These are phyloP conservation scores for Etheostoma spectabile DNA, from an alignment of 2,113 vertebrate species.

Conservation along the genomic window DNA sequence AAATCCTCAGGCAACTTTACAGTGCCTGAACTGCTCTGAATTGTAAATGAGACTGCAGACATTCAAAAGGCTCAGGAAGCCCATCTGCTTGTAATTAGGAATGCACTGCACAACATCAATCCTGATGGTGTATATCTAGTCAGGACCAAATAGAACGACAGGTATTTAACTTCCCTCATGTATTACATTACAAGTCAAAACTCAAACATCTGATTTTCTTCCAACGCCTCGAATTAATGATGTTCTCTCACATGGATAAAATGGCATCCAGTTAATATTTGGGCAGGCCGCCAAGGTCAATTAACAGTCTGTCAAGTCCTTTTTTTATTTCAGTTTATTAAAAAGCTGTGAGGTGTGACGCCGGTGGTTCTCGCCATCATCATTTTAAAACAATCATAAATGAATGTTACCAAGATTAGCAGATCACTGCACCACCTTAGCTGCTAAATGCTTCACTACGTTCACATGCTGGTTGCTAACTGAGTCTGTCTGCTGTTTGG, in stretches of 20 bases:
- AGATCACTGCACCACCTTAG: background rate
- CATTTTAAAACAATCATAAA: conserved; percentile 33
- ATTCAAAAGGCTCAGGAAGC: background rate
- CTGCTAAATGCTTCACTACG: background rate
- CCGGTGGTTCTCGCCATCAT: background rate
- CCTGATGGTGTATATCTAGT: conserved; percentile 1
- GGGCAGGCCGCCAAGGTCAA: conserved; percentile 6
- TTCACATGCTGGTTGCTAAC: background rate
- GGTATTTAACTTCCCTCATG: background rate
- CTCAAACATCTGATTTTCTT: background rate
- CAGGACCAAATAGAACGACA: background rate
- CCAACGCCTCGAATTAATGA: background rate
- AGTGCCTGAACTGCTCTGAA: conserved; percentile 10
- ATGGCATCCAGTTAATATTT: conserved; percentile 33
- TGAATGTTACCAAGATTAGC: background rate
- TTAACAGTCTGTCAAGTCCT: conserved; percentile 19
- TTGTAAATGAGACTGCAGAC: conserved; percentile 23
- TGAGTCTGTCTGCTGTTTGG: background rate
- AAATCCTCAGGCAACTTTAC: background rate
- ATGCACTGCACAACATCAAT: conserved; percentile 8
- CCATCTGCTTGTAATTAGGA: conserved; percentile 22
- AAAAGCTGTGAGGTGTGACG: background rate
- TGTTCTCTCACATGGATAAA: background rate
- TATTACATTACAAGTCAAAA: background rate
- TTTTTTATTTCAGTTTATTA: conserved; percentile 30